Base-by-base conservation (phyloP, 1,140 invertebrate species). In the Portunus trituberculatus region DNA sequence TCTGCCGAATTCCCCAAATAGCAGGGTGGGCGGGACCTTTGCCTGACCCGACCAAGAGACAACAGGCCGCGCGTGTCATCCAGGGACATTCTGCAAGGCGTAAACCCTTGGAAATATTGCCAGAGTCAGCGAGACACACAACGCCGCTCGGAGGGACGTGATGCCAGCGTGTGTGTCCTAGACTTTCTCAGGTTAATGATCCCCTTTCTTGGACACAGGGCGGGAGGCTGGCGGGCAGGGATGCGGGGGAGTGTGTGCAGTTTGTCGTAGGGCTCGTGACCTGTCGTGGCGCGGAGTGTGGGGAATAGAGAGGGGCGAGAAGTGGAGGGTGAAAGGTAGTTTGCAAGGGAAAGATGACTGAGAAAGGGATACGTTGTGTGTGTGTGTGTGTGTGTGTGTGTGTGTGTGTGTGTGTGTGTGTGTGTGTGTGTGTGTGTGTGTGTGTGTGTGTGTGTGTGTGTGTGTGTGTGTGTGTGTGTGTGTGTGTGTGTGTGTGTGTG, bases 111-210 rank as follows among this genome's bases (percentile, higher is more conserved):
- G 67, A 76, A 76, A 76, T 76, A 76, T 76, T 76, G 67, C 20
- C 16, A 12, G 67, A 76, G 67, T 76, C 67, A 76, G 67, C 67
- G 67, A 76, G 67, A 76, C 67, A 76, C 67, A 76, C 67, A 76
- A 1, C 20, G 67, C 67, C 67, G 67, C 16, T 25, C 67, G 20
- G 67, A 76, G 67, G 67, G 67, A 76, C 67, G 67, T 76, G 67
- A 76, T 76, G 20, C 67, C 67, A 25, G 67, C 20, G 25, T 76
- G 67, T 76, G 67, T 76, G 67, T 76, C 67, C 67, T 76, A 25
- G 67, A 76, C 67, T 76, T 76, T 76, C 67, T n/a, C 67, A 76
- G 67, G 67, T 76, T 76, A 76, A 76, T 76, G 67, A 76, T 76
- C 67, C 67, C 67, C 67, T 76, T 76, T 76, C 67, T 76, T 76